Conservation (phyloP, 2,888 invertebrate species). For the Leptothorax acervorum region DNA sequence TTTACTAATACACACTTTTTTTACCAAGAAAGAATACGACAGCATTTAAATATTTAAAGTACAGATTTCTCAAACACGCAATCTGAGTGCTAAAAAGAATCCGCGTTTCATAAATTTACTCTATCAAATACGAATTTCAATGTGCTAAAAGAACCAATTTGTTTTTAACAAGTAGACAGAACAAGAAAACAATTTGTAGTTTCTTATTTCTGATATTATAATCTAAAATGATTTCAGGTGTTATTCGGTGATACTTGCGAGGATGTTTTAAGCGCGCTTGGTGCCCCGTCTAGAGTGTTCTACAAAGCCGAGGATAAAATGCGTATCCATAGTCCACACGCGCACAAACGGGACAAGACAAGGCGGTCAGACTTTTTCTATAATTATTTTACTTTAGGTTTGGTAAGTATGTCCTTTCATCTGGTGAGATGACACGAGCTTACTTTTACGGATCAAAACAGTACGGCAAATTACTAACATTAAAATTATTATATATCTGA, state of each 20-base stretch:
- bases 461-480: background rate
- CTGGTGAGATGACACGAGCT: background rate
- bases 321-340: constrained; percentile 97
- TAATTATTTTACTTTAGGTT: constrained; percentile 98
- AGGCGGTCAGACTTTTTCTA: constrained; percentile 98
- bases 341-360: constrained; percentile 91
- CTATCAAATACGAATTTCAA: background rate
- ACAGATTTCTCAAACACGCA: background rate
- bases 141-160: background rate
- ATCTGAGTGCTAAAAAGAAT: background rate
- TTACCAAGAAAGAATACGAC: background rate
- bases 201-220: background rate
- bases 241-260: constrained; percentile 95
- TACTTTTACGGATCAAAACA: background rate
- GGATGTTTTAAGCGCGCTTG: constrained; percentile 95
- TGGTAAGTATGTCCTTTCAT: constrained; percentile 88
- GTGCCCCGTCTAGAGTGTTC: constrained; percentile 96
- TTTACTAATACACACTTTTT: background rate
- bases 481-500: background rate
- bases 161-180: background rate
- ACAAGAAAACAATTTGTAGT: background rate
- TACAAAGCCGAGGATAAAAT: constrained; percentile 99
- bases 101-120: background rate
- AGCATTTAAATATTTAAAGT: background rate
- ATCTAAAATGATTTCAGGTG: constrained; percentile 85